These are phyloP conservation scores for Nothocercus nigrocapillus DNA, from an alignment of 2,113 vertebrate genomes.

Conservation along the genomic window DNA sequence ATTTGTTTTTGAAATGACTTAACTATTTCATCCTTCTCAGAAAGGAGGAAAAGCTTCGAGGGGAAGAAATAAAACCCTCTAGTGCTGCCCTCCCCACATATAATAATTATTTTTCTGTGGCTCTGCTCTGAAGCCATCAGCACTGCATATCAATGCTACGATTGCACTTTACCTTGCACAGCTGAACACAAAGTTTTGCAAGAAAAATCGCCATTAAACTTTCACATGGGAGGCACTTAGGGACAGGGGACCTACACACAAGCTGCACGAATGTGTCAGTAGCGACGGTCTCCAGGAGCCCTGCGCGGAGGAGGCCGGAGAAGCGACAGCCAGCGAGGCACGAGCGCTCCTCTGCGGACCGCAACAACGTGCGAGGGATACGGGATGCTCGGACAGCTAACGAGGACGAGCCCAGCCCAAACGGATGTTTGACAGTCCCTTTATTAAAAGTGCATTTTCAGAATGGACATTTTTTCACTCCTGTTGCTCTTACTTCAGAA, in stretches of 20 bases:
- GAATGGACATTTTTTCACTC: not conserved
- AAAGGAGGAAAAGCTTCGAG: conserved; percentile 26
- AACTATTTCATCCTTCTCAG: conserved; percentile 47
- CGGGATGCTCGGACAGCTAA: not conserved
- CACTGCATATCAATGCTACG: not conserved
- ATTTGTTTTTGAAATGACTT: conserved; percentile 63
- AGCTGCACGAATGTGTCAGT: conserved; percentile 8
- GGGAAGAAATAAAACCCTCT: not conserved
- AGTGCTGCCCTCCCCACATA: not conserved
- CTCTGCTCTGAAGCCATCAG: conserved; percentile 23
- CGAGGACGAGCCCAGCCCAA: not conserved
- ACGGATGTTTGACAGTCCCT: conserved; percentile 3
- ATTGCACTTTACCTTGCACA: conserved; percentile 11
- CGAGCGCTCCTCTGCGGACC: not conserved
- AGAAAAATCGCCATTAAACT: conserved; percentile 6
- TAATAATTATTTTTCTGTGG: not conserved
- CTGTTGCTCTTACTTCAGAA: conserved; percentile 33
- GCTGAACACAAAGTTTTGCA: conserved; percentile 16
- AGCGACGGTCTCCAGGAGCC: not conserved
- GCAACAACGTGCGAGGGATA: not conserved
- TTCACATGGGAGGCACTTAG: not conserved
- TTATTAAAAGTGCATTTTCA: conserved; percentile 52
- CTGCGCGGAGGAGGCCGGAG: not conserved
- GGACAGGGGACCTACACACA: not conserved
- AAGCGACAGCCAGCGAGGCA: not conserved